Percentiles rank a stretch among this genome's conserved stretches.
phyloP scores from a whole-genome alignment of 2,797 vertebrate genomes.

The Geotrypetes seraphini region DNA sequence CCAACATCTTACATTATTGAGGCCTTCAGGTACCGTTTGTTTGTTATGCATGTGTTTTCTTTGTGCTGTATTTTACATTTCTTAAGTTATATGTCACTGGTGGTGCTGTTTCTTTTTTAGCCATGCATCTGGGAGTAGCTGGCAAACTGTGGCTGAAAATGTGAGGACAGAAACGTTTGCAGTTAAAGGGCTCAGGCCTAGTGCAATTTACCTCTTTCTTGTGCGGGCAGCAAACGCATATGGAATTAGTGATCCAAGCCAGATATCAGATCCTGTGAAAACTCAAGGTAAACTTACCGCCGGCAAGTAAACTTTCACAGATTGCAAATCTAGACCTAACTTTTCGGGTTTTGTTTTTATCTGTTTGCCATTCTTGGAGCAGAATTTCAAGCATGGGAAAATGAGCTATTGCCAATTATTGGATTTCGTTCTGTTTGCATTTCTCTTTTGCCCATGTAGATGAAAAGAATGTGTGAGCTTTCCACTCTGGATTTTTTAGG shows the following conservation, averaged over 20 bases:
- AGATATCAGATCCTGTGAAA: constrained; percentile 92
- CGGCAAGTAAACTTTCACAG: constrained; percentile 6
- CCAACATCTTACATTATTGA: constrained; percentile 94
- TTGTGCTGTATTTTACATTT: neutral
- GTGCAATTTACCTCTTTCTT: constrained; percentile 93
- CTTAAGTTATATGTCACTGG: too few species aligned
- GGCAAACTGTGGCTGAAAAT: constrained; percentile 93
- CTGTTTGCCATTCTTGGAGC: too few species aligned
- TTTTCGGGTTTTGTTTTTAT: too few species aligned
- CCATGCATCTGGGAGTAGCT: constrained; percentile 92
- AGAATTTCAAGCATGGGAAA: too few species aligned
- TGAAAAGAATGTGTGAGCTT: too few species aligned
- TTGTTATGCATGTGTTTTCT: neutral
- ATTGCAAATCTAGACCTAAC: neutral
- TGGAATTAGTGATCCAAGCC: constrained; percentile 92
- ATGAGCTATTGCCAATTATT: too few species aligned
- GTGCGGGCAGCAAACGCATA: constrained; percentile 94
- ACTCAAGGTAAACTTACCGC: constrained; percentile 74
- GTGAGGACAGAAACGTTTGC: constrained; percentile 86
- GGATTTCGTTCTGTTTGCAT: too few species aligned
- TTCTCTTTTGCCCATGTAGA: too few species aligned
- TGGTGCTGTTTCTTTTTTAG: constrained; percentile 55
- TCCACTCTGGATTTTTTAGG: too few species aligned
- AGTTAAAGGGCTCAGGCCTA: constrained; percentile 85
- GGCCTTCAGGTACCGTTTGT: constrained; percentile 78